Evolutionary conservation across 2,888 invertebrate species (phyloP).

Genomic region (Drosophila longiperda): DNA sequence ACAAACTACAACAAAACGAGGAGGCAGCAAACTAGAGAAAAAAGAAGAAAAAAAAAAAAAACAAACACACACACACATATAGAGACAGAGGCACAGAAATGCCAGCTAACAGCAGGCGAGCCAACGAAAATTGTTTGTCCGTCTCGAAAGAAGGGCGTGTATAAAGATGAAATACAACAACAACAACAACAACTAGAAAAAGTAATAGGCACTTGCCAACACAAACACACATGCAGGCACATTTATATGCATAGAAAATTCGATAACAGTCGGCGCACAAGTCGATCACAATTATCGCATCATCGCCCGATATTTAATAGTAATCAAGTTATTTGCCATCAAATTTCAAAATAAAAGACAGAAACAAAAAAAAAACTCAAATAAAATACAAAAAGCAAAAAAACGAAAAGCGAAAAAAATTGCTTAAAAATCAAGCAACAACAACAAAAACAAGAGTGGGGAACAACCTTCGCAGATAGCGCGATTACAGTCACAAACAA

Average conservation of each 20-base stretch:
- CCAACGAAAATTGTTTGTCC: conserved; percentile 45
- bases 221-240: background rate
- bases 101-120: conserved; percentile 18
- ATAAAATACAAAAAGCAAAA: background rate
- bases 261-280: conserved; percentile 33
- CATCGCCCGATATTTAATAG: conserved; percentile 22
- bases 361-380: conserved; percentile 27
- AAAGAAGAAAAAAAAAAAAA: background rate
- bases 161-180: conserved; percentile 28
- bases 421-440: conserved; percentile 2
- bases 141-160: conserved; percentile 51
- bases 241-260: background rate
- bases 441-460: conserved; percentile 36
- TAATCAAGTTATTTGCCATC: conserved; percentile 41
- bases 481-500: conserved; percentile 35
- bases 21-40: conserved; percentile 26
- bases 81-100: conserved; percentile 3
- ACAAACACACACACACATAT: background rate
- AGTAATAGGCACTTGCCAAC: conserved; percentile 32
- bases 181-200: conserved; percentile 8
- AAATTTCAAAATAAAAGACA: conserved; percentile 48
- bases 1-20: conserved; percentile 54
- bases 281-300: conserved; percentile 27
- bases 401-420: conserved; percentile 1
- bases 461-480: conserved; percentile 62